Evolutionary conservation across 2,888 invertebrate genomes (phyloP).

Genomic region (Scaptomyza flava): DNA sequence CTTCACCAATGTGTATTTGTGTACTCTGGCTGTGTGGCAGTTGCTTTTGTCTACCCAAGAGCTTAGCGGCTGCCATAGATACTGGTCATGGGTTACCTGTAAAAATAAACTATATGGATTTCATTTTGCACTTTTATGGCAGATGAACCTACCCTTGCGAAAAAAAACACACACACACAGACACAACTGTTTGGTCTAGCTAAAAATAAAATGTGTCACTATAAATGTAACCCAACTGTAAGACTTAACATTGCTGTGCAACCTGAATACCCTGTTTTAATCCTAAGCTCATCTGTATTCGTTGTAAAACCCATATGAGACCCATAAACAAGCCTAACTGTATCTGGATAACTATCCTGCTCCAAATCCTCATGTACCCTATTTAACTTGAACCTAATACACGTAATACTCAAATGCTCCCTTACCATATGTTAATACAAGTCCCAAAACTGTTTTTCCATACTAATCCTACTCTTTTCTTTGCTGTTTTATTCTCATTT

Average conservation of each 20-base stretch:
- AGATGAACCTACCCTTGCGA: conserved; percentile 12
- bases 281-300: neutral
- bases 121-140: conserved; percentile 69
- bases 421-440: conserved; percentile 31
- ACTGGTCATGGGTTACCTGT: conserved; percentile 57
- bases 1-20: conserved; percentile 13
- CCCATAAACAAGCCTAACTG: no score
- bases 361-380: neutral
- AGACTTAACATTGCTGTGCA: neutral
- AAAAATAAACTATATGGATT: conserved; percentile 70
- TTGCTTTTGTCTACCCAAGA: conserved; percentile 56
- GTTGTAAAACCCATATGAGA: neutral
- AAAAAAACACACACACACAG: conserved; percentile 11
- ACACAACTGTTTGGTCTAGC: conserved; percentile 8
- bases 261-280: conserved; percentile 6
- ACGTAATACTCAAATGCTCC: conserved; percentile 10
- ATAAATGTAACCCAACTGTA: conserved; percentile 16
- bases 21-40: conserved; percentile 21
- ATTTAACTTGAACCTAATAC: conserved; percentile 11
- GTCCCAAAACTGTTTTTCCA: conserved; percentile 23
- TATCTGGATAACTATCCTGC: no score
- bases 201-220: conserved; percentile 41
- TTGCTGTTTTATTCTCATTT: conserved; percentile 35
- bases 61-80: conserved; percentile 64
- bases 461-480: conserved; percentile 58